Evolutionary conservation across 2,888 invertebrate species (phyloP), one percentile per base, ranked within the genome.

Genomic region (Macrosiphum euphorbiae): DNA sequence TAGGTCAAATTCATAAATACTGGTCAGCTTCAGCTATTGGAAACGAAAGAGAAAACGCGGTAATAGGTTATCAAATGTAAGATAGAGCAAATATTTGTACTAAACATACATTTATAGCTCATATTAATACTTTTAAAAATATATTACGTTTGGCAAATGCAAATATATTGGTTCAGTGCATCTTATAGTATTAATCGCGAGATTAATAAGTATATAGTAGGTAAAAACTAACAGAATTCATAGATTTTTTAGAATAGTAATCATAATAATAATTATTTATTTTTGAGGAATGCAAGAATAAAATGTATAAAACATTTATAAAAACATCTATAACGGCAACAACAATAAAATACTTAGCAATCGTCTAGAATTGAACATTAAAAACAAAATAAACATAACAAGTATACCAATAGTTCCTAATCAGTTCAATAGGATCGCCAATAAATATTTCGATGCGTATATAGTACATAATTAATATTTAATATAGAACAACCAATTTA

Each of bases 51-150:
- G 87, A 92, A 92, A 92, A 88, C 28, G 13, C 50, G 26, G 13
- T 24, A 86, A 61, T 91, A 86, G 91, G 86, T 91, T 91, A 91
- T 91, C 91, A 47, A 16, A 16, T 7, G 16, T 28, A n/a, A 88
- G 78, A 84, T 91, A 58, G n/a, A 85, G 35, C 86, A 91, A 91
- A 86, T 91, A 86, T 86, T 47, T 86, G 35, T 61, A 44, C 28
- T 91, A 44, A 85, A 44, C 44, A 44, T 55, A 84, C 52, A 90
- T 52, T 2, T 47, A 67, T 90, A 2, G 3, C 16, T 28, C 35
- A 78, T 20, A 41, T 35, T 78, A 78, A 78, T 85, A 44, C 44
- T 28, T 85, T 26, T 3, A 85, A 55, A 20, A 55, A 55, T 55
- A 55, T 20, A 35, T 8, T 35, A 35, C 2, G 35, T 35, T 20